These are phyloP conservation scores for Siphamia tubifer DNA, from an alignment of 2,113 vertebrate genomes.

Conservation along the genomic window DNA sequence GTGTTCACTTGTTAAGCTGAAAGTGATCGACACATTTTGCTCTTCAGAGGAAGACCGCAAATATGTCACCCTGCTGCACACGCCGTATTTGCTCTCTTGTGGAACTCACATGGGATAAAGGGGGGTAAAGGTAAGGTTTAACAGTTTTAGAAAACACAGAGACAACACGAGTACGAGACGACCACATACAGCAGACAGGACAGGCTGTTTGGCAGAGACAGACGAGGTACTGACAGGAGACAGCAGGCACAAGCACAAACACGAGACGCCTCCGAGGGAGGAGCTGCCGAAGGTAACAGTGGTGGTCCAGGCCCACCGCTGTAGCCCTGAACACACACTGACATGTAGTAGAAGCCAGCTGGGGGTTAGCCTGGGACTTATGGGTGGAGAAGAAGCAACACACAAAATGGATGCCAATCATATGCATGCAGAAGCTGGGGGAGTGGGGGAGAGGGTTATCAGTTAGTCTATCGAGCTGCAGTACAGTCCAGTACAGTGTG, in stretches of 20 bases:
- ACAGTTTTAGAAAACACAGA: slow-evolving; percentile 65
- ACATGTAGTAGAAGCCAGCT: slow-evolving; percentile 64
- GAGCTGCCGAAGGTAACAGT: slow-evolving; percentile 53
- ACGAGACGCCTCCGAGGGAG: slow-evolving; percentile 59
- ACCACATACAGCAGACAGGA: slow-evolving; percentile 48
- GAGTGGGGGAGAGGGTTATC: slow-evolving; percentile 64
- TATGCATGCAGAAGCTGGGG: slow-evolving; percentile 82
- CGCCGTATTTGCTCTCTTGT: slow-evolving; percentile 79
- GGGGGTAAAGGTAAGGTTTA: slow-evolving; percentile 70
- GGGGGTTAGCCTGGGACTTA: slow-evolving; percentile 78
- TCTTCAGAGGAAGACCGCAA: not conserved
- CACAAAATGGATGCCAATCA: slow-evolving; percentile 82
- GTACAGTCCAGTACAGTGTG: slow-evolving; percentile 70
- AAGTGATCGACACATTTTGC: too few relatives aligned
- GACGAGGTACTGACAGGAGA: slow-evolving; percentile 47
- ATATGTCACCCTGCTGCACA: not conserved
- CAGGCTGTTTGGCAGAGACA: slow-evolving; percentile 44
- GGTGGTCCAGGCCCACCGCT: not conserved
- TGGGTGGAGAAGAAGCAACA: slow-evolving; percentile 78
- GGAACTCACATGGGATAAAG: slow-evolving; percentile 76
- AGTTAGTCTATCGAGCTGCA: slow-evolving; percentile 76
- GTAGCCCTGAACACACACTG: slow-evolving; percentile 27
- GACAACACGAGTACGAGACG: slow-evolving; percentile 48
- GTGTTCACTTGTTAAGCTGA: too few relatives aligned
- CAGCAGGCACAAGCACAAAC: slow-evolving; percentile 55